These are phyloP conservation scores for Callipepla californica DNA, from an alignment of 2,113 vertebrate species.

Conservation along the genomic window DNA sequence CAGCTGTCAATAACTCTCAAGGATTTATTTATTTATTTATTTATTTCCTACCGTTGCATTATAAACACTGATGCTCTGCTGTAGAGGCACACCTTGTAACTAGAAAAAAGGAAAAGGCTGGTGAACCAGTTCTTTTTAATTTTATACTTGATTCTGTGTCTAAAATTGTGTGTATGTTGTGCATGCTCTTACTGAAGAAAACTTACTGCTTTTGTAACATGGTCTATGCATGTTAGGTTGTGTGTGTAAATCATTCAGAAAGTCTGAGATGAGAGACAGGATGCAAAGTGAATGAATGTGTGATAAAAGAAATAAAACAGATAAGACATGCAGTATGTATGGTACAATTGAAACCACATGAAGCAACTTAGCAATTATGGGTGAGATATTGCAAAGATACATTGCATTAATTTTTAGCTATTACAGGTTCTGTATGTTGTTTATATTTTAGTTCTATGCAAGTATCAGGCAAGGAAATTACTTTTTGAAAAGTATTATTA, in stretches of 20 bases:
- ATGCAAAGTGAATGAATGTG: not conserved
- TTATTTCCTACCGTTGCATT: not conserved
- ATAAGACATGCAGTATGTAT: not conserved
- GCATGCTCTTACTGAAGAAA: rapidly evolving
- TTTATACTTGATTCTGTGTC: not conserved
- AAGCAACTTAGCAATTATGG: not conserved
- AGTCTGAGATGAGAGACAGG: not conserved
- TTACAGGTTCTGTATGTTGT: not conserved
- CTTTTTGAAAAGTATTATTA: not conserved
- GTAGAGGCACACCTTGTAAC: not conserved
- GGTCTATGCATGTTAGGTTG: not conserved
- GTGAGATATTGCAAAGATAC: not conserved
- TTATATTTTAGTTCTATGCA: not conserved
- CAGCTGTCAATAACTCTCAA: conserved; percentile 17
- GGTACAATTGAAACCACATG: not conserved
- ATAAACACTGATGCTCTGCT: not conserved
- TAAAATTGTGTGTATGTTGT: not conserved
- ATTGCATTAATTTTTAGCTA: not conserved
- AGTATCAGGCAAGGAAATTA: not conserved
- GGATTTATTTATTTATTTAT: not conserved
- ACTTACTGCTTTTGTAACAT: not conserved
- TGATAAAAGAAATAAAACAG: not conserved
- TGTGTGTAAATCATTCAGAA: not conserved
- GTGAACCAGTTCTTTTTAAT: not conserved
- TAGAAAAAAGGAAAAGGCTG: not conserved